Percentiles rank a stretch among this genome's conserved stretches.
phyloP scores from a whole-genome alignment of 2,888 invertebrate species.

The Clanis bilineata region DNA sequence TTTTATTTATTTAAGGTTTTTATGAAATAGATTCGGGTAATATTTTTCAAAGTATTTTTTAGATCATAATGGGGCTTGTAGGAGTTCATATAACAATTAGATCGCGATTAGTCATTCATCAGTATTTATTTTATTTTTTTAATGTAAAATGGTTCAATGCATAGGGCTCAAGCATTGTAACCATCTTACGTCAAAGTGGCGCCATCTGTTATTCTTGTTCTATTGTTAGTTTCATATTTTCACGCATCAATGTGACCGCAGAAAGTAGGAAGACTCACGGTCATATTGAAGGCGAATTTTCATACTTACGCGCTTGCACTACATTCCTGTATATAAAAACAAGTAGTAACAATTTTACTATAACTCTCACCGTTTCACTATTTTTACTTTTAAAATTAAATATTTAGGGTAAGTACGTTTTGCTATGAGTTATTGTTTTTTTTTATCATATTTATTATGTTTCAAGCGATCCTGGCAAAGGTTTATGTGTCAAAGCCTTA shows the following conservation, averaged over 20 bases:
- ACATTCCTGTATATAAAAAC: conserved; percentile 62
- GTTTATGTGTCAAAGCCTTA: not conserved
- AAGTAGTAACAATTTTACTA: conserved; percentile 65
- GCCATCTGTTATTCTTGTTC: conserved; percentile 25
- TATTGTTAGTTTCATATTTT: conserved; percentile 11
- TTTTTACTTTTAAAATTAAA: conserved; percentile 53
- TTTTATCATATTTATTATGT: conserved; percentile 3
- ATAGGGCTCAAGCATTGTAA: conserved; percentile 30
- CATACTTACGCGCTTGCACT: conserved; percentile 44
- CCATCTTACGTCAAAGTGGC: conserved; percentile 25
- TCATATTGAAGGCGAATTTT: conserved; percentile 31
- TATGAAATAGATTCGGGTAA: not conserved
- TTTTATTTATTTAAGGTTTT: not conserved
- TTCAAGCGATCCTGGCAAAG: not conserved
- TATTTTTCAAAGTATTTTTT: not conserved
- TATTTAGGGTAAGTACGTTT: conserved; percentile 51
- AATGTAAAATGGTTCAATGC: conserved; percentile 22
- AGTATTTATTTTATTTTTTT: conserved; percentile 9
- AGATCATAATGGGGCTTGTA: not conserved
- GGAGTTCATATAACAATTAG: conserved; percentile 5
- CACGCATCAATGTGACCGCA: conserved; percentile 11
- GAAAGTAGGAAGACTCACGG: conserved; percentile 8
- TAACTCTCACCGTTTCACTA: conserved; percentile 70
- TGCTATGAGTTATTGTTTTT: conserved; percentile 31
- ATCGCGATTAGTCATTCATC: not conserved